Evolutionary conservation across 2,113 vertebrate species (phyloP).

Genomic region (Hoplias malabaricus): DNA sequence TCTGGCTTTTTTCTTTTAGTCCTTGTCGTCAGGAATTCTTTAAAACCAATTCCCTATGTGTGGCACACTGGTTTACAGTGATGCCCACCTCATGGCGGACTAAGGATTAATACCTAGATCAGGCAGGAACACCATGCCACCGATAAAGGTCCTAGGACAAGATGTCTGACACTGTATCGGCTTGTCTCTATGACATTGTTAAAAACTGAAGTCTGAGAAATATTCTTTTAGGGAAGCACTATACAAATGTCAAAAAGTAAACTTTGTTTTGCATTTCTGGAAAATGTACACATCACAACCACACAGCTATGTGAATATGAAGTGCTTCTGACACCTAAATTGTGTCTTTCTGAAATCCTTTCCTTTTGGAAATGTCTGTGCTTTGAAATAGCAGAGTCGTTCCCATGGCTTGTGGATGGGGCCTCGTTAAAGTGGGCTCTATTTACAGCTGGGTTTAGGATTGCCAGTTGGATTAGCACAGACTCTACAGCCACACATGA

Average conservation of each 20-base stretch:
- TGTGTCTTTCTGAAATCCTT: slow-evolving; percentile 3
- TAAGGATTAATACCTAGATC: too few species aligned
- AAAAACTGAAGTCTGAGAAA: too few species aligned
- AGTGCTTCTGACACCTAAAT: slow-evolving; percentile 3
- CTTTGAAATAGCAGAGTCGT: slow-evolving; percentile 52
- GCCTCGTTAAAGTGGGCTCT: slow-evolving; percentile 51
- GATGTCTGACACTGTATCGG: too few species aligned
- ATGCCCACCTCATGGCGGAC: too few species aligned
- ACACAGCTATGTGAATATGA: neutral
- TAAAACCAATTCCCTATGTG: too few species aligned
- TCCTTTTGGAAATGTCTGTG: slow-evolving; percentile 28
- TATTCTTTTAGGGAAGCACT: neutral
- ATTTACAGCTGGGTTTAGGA: slow-evolving; percentile 68
- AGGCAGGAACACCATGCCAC: too few species aligned
- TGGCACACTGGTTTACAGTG: too few species aligned
- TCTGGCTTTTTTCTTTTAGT: too few species aligned
- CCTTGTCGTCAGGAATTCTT: too few species aligned
- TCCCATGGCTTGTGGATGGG: slow-evolving; percentile 45
- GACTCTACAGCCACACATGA: slow-evolving; percentile 58
- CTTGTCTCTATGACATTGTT: too few species aligned
- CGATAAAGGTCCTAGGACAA: too few species aligned
- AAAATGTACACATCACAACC: neutral
- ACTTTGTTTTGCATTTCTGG: neutral
- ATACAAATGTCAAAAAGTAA: too few species aligned
- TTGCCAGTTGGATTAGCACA: slow-evolving; percentile 65